phyloP scores from a whole-genome alignment of 2,888 invertebrate species.

The Hyles lineata region DNA sequence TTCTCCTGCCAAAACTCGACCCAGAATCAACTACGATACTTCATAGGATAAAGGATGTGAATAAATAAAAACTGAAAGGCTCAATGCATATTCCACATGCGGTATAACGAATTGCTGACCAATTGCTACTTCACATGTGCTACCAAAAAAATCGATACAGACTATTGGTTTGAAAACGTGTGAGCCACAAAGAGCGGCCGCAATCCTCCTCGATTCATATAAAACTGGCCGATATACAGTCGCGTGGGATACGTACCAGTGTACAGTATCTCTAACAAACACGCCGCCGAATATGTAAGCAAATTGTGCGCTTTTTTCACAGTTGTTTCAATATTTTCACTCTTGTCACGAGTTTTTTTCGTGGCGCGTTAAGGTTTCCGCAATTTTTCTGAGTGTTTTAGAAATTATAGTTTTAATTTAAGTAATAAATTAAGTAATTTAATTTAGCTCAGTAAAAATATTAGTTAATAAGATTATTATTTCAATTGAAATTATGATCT shows the following conservation, averaged over 20 bases:
- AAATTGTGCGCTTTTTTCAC: conserved; percentile 12
- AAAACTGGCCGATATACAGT: conserved; percentile 12
- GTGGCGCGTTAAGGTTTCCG: neutral
- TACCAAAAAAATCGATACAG: conserved; percentile 14
- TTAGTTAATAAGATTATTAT: too few species aligned
- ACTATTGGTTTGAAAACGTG: conserved; percentile 26
- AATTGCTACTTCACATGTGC: conserved; percentile 24
- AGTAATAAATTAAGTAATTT: too few species aligned
- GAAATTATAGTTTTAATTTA: neutral
- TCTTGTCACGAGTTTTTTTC: neutral
- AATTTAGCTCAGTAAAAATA: too few species aligned
- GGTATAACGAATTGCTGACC: conserved; percentile 25
- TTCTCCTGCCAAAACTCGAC: conserved; percentile 17
- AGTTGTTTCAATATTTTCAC: neutral
- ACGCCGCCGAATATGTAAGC: conserved; percentile 10
- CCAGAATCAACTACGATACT: conserved; percentile 28
- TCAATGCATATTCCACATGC: conserved; percentile 16
- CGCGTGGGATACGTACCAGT: conserved; percentile 15
- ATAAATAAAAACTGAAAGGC: conserved; percentile 17
- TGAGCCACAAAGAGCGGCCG: conserved; percentile 22
- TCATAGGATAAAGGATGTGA: conserved; percentile 15
- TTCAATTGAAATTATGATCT: too few species aligned
- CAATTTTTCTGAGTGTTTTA: neutral
- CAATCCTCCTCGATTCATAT: conserved; percentile 25
- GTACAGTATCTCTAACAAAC: conserved; percentile 26